Evolutionary conservation across 2,797 vertebrate species (phyloP).

Genomic region (Gymnothorax reevesii): DNA sequence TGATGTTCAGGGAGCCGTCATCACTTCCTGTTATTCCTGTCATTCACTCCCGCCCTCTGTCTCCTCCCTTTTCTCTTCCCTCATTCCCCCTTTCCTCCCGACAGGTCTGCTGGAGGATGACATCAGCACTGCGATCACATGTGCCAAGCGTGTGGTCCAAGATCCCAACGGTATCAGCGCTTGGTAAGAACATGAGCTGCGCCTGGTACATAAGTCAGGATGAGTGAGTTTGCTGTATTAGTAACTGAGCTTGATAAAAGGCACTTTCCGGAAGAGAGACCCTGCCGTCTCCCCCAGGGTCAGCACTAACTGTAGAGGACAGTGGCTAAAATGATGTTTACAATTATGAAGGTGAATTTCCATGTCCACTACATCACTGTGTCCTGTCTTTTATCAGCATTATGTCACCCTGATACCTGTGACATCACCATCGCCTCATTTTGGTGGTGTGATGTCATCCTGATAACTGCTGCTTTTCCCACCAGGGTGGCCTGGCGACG

Average conservation of each 20-base stretch:
- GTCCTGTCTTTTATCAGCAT: not conserved
- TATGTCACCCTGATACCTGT: too few species aligned
- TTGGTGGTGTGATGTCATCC: not conserved
- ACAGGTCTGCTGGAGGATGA: constrained; percentile 53
- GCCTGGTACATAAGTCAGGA: not conserved
- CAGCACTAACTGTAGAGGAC: not conserved
- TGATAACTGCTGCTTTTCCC: constrained; percentile 25
- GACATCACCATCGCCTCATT: too few species aligned
- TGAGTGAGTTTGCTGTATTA: too few species aligned
- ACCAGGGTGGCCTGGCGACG: constrained; percentile 59
- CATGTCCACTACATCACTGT: not conserved
- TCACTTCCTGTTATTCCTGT: too few species aligned
- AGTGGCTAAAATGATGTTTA: not conserved
- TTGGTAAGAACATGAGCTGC: constrained; percentile 54
- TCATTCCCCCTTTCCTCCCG: not conserved
- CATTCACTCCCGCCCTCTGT: too few species aligned
- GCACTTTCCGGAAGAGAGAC: not conserved
- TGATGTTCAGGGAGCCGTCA: too few species aligned
- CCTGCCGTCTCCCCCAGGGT: too few species aligned
- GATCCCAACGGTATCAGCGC: constrained; percentile 52
- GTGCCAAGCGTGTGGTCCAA: too few species aligned
- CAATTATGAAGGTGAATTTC: not conserved
- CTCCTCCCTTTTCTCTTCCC: not conserved
- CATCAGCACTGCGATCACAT: too few species aligned
- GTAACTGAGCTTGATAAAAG: too few species aligned